Evolutionary conservation across 2,113 vertebrate genomes (phyloP), one percentile per base, ranked within the genome.

Genomic region (Loxodonta africana): DNA sequence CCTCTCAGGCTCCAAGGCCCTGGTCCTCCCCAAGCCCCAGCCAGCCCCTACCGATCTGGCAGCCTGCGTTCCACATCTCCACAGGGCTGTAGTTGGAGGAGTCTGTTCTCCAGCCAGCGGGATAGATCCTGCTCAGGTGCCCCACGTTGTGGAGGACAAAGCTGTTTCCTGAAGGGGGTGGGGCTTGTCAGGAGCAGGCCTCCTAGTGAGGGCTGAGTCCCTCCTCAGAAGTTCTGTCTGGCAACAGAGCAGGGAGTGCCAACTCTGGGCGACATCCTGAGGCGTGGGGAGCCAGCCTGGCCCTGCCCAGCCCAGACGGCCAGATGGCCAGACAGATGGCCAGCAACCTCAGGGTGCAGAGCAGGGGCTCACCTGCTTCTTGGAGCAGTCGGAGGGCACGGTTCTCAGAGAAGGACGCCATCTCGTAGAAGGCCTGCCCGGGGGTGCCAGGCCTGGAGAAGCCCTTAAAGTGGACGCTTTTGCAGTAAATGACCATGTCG

Each of bases 51-150:
- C 99, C 99, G 0, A 99, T 99, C 98, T 99, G 99, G 97, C 99
- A 99, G 98, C 99, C 99, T 0, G 98, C 98, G 0, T 99, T 99
- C 99, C 99, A 99, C 99, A 99, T 96, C 44, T 99, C 99, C 30
- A 99, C 97, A 0, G 99, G 99, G 96, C 98, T 99, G 94, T 99
- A 99, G 98, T 99, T 99, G 89, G 99, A 99, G 0, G 99, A 99
- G 96, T 99, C 99, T 0, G 99, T 99, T 95, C 99, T 99, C 98
- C 99, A 98, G 85, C 99, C 99, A 0, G 99, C 99, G 0, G 99
- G 99, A 97, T 99, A 99, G 98, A 99, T 99, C 78, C 99, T 98
- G 96, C 99, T 99, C 94, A 99, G 98, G 92, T 99, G 99, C 80
- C 98, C 99, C 97, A 99, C 98, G 25, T 99, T 99, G 98, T 99